Percentiles rank a stretch among this genome's conserved stretches.
Evolutionary conservation across 2,888 invertebrate genomes (phyloP).

Genomic region (Prosapia bicincta): DNA sequence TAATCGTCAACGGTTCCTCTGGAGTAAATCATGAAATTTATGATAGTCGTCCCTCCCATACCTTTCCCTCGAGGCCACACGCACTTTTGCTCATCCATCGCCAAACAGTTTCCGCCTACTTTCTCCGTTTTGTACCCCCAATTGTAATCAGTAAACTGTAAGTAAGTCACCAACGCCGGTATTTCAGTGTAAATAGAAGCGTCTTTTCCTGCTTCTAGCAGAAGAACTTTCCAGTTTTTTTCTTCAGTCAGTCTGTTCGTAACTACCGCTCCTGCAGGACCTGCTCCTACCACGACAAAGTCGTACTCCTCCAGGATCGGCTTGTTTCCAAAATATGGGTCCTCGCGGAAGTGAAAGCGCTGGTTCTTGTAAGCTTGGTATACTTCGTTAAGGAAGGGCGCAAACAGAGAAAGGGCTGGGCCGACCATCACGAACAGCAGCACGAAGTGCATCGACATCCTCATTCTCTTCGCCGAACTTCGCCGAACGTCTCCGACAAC

Average conservation of each 20-base stretch:
- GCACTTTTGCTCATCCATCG: conserved; percentile 43
- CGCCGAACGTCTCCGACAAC: too few relatives aligned
- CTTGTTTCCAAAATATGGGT: neutral
- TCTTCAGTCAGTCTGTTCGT: neutral
- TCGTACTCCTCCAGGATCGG: neutral
- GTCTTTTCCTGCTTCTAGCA: conserved; percentile 60
- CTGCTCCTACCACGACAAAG: neutral
- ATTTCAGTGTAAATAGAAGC: conserved; percentile 56
- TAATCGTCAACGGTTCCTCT: conserved; percentile 41
- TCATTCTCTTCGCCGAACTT: too few relatives aligned
- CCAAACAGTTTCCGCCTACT: conserved; percentile 57
- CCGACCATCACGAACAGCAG: too few relatives aligned
- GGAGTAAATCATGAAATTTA: conserved; percentile 57
- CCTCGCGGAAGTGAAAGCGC: neutral
- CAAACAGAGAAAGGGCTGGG: neutral
- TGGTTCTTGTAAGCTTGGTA: neutral
- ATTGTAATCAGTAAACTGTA: conserved; percentile 59
- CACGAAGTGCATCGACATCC: too few relatives aligned
- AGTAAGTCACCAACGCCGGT: conserved; percentile 54
- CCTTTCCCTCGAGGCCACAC: conserved; percentile 40
- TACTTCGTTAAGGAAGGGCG: neutral
- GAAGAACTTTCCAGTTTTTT: conserved; percentile 47
- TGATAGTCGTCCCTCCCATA: conserved; percentile 49
- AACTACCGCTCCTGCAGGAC: neutral
- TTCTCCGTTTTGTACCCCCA: conserved; percentile 69